Conservation (phyloP, 2,113 vertebrate species). For the Odontophorus gujanensis region DNA sequence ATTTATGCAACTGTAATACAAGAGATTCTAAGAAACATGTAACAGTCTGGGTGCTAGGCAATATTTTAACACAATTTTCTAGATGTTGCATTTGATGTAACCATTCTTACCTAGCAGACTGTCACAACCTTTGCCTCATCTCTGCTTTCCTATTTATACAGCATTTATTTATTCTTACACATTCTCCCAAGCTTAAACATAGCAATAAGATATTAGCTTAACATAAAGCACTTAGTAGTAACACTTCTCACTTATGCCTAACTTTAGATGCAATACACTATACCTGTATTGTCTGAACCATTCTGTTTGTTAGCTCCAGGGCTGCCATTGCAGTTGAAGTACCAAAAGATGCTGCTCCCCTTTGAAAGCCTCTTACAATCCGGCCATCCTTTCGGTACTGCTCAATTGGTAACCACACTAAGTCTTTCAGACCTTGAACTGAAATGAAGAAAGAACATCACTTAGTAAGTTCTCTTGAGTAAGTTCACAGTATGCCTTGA, state of each 20-base stretch:
- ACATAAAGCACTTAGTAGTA: background rate
- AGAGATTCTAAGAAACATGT: background rate
- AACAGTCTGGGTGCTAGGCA: background rate
- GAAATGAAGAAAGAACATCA: slow-evolving; percentile 24
- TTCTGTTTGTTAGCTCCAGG: slow-evolving; percentile 94
- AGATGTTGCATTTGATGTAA: background rate
- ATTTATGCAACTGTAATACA: background rate
- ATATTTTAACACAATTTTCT: background rate
- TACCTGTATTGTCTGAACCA: slow-evolving; percentile 98
- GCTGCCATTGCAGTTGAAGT: slow-evolving; percentile 98
- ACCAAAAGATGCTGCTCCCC: slow-evolving; percentile 95
- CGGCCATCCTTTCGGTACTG: slow-evolving; percentile 97
- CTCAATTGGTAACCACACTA: slow-evolving; percentile 98
- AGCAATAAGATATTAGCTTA: background rate
- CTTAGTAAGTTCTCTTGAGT: background rate
- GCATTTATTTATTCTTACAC: background rate
- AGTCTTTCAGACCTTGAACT: slow-evolving; percentile 96
- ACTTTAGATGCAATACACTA: background rate
- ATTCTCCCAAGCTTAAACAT: background rate
- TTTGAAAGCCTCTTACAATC: slow-evolving; percentile 94
- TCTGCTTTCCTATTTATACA: background rate
- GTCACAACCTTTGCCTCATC: background rate
- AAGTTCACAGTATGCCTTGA: background rate
- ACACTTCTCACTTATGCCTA: background rate
- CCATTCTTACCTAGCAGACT: background rate